Percentiles rank a stretch among this genome's conserved stretches.
Evolutionary conservation across 2,797 vertebrate species (phyloP).

Genomic region (Tapera naevia): DNA sequence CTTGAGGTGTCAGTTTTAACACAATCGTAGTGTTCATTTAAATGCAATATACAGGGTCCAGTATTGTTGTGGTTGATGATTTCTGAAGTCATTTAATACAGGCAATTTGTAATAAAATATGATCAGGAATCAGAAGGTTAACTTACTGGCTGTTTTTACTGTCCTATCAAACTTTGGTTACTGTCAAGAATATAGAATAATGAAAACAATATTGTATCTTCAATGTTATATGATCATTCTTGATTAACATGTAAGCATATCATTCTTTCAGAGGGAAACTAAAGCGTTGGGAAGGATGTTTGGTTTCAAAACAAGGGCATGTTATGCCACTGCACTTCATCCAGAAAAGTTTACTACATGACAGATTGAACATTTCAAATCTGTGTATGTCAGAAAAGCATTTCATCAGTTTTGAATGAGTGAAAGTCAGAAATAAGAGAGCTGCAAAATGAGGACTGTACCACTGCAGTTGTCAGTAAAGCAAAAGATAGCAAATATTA

Average conservation of each 20-base stretch:
- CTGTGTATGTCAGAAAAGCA: neutral
- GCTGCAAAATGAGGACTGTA: neutral
- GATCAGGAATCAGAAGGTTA: neutral
- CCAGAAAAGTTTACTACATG: neutral
- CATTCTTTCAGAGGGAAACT: neutral
- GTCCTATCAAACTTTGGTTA: neutral
- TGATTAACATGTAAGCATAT: neutral
- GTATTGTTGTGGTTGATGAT: neutral
- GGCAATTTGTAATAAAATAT: neutral
- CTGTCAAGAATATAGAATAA: neutral
- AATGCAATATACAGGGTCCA: neutral
- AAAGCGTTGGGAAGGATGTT: neutral
- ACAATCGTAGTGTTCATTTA: neutral
- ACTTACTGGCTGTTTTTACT: neutral
- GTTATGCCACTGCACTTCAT: neutral
- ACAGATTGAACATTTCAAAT: neutral
- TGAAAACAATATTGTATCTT: neutral
- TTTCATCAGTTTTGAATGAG: neutral
- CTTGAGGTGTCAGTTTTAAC: neutral
- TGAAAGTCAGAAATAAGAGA: neutral
- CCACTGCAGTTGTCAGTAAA: neutral
- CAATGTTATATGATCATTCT: neutral
- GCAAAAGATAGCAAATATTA: fast-evolving
- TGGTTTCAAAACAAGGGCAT: neutral
- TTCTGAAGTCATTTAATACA: neutral